Base-by-base conservation (phyloP, 2,113 vertebrate species). In the Xenopus laevis region DNA sequence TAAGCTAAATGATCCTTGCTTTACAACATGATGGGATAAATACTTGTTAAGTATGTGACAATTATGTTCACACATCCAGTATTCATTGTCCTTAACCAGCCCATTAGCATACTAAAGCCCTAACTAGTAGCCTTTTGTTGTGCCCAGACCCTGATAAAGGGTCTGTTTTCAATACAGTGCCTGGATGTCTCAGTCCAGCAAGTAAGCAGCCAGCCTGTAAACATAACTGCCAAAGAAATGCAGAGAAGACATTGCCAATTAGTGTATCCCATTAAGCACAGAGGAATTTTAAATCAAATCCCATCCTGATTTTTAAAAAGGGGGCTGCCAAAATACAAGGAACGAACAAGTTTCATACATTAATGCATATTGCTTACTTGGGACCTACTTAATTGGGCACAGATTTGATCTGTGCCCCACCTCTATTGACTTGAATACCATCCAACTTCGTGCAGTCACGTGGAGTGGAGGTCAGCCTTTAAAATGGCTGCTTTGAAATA, bases 31-130 rank as follows among this genome's bases (percentile, higher is more conserved):
- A 63, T 68, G 46, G 73, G 46, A 75, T 74, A 68, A 58, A 44
- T 50, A 65, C 33, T 47, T 60, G 18, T 60, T 47, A 66, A 33
- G n/a, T 68, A 65, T 45, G 57, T 75, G 65, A 67, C 47, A 58
- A 74, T 21, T 53, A 33, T 20, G 18, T 27, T 58, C 23, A 58
- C 63, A 65, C 17, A 17, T 12, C 30, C 16, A 44, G 17, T 64
- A 50, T 16, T 62, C 33, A 33, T 55, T 68, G 44, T 44, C 27
- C 10, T 33, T 74, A n/a, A 62, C 27, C 21, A 55, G 72, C 12
- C 12, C 15, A 75, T 75, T 69, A 63, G 45, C 65, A 65, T 65
- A 8, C 4, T 18, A 46, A 44, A 46, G n/a, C 63, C 58, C 40
- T 50, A 17, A 4, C 44, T 10, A 69, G 18, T n/a, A 52, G 44